Evolutionary conservation across 2,797 vertebrate species (phyloP).

Genomic region (Steatocranus sp.): DNA sequence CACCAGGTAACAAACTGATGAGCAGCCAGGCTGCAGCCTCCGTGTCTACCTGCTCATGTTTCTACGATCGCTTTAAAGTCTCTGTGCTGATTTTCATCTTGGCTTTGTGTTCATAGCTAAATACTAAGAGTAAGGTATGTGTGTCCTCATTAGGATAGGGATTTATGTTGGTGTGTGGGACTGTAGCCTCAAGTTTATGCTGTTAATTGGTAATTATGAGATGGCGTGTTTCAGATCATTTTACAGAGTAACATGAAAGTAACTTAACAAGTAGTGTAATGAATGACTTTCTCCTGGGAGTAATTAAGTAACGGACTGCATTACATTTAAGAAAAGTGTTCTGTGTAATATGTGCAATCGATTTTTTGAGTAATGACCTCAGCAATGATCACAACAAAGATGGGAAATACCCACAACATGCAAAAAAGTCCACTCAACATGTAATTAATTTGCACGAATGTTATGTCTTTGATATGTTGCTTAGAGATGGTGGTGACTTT

Average conservation of each 20-base stretch:
- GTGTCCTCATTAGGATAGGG: background rate
- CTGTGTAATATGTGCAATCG: background rate
- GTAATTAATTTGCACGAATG: background rate
- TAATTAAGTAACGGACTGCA: accelerated
- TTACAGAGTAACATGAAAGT: background rate
- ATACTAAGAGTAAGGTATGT: accelerated
- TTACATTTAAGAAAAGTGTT: background rate
- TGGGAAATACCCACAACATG: background rate
- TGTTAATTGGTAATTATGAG: accelerated
- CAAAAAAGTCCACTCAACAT: background rate
- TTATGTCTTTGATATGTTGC: background rate
- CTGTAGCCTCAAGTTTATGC: background rate
- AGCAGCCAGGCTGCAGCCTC: background rate
- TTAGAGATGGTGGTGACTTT: background rate
- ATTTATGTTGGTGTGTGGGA: background rate
- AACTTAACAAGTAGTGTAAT: background rate
- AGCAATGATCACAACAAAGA: background rate
- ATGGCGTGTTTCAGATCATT: accelerated
- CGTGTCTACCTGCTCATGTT: background rate
- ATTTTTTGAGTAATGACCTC: background rate
- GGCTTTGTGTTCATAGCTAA: background rate
- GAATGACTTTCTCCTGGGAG: accelerated
- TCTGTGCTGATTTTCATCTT: background rate
- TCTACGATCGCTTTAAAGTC: background rate
- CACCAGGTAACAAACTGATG: background rate